phyloP scores from a whole-genome alignment of 2,888 invertebrate genomes.

The Caenorhabditis sinica region DNA sequence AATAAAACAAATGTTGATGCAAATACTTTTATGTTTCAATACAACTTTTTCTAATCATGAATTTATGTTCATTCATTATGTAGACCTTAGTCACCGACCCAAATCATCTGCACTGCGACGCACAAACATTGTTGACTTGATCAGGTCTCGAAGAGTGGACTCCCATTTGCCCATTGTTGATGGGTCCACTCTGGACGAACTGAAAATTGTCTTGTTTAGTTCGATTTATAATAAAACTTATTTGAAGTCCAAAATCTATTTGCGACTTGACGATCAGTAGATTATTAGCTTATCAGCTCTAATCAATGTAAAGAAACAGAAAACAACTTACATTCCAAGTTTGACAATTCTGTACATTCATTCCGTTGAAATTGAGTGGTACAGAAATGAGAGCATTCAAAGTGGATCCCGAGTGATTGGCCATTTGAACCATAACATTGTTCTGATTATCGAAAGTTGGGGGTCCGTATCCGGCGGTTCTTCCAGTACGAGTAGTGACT shows the following conservation, averaged over 20 bases:
- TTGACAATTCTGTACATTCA: slow-evolving; percentile 57
- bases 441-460: slow-evolving; percentile 48
- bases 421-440: slow-evolving; percentile 31
- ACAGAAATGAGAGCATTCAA: slow-evolving; percentile 49
- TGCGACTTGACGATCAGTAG: too few species aligned
- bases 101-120: slow-evolving; percentile 57
- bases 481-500: slow-evolving; percentile 53
- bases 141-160: slow-evolving; percentile 40
- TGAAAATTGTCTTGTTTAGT: slow-evolving; percentile 13
- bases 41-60: too few species aligned
- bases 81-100: too few species aligned
- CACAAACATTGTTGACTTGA: slow-evolving; percentile 61
- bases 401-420: slow-evolving; percentile 47
- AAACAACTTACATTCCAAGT: slow-evolving; percentile 65
- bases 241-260: not conserved
- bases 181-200: slow-evolving; percentile 55
- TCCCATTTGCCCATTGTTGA: slow-evolving; percentile 51
- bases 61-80: too few species aligned
- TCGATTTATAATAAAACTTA: not conserved
- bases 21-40: not conserved
- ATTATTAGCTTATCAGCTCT: too few species aligned
- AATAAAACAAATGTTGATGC: too few species aligned
- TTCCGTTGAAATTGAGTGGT: slow-evolving; percentile 54
- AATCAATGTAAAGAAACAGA: too few species aligned
- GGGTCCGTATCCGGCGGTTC: slow-evolving; percentile 54